Percentiles rank a stretch among this genome's conserved stretches.
phyloP scores from a whole-genome alignment of 92 coral and sea anemone genomes.

The Epizoanthus illoricatus region DNA sequence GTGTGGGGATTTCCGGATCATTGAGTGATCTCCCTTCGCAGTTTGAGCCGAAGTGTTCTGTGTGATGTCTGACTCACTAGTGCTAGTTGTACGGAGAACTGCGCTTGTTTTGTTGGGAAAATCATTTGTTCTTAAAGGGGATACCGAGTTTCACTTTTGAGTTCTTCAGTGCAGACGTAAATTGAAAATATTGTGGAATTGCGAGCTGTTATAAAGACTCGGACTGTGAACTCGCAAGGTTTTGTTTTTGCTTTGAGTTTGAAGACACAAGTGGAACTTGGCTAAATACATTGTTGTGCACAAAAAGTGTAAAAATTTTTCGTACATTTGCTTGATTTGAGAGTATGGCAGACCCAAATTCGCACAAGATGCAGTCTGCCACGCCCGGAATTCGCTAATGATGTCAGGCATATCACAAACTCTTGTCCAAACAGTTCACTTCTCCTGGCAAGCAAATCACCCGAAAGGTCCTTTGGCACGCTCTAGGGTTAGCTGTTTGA shows the following conservation, averaged over 20 bases:
- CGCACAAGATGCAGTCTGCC: neutral
- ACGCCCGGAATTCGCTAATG: neutral
- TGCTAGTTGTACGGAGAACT: slow-evolving; percentile 12
- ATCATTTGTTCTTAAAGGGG: neutral
- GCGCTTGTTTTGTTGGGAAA: neutral
- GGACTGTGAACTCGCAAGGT: too few relatives aligned
- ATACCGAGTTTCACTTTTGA: too few relatives aligned
- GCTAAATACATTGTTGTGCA: too few relatives aligned
- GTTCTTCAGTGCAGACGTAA: too few relatives aligned
- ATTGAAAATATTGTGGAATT: too few relatives aligned
- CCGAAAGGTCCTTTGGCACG: neutral
- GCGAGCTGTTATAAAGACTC: too few relatives aligned
- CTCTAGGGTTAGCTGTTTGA: too few relatives aligned
- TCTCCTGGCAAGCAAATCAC: neutral
- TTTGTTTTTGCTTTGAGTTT: too few relatives aligned
- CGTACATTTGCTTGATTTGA: neutral
- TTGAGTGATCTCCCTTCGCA: slow-evolving; percentile 37
- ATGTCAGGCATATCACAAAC: slow-evolving; percentile 46
- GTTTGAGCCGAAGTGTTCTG: slow-evolving; percentile 30
- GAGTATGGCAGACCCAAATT: neutral
- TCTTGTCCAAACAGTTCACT: slow-evolving; percentile 8
- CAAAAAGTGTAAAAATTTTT: neutral
- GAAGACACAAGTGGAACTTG: too few relatives aligned
- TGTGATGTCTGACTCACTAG: slow-evolving; percentile 41
- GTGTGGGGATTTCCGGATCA: slow-evolving; percentile 25